Percentiles rank a stretch among this genome's conserved stretches.
These are phyloP conservation scores for Coenobita brevimanus DNA, from an alignment of 1,140 invertebrate species.

Conservation along the genomic window DNA sequence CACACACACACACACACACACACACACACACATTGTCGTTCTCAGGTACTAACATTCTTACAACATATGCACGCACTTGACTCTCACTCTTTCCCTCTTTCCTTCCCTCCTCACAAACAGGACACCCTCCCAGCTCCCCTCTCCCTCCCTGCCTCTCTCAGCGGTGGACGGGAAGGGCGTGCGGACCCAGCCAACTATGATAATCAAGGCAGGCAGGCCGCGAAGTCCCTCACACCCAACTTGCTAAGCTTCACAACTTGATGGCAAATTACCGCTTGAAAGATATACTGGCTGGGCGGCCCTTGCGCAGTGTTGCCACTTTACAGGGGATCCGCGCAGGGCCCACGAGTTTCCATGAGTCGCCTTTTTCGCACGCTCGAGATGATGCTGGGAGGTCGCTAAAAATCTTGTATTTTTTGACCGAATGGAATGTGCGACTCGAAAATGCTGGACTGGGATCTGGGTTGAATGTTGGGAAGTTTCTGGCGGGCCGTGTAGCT, in stretches of 20 bases:
- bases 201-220: constrained; percentile 65
- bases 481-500: neutral
- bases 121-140: too few relatives aligned
- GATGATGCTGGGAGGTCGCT: too few relatives aligned
- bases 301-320: constrained; percentile 62
- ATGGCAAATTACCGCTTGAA: constrained; percentile 67
- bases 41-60: too few relatives aligned
- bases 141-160: neutral
- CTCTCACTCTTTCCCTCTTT: constrained; percentile 22
- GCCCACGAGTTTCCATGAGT: constrained; percentile 3
- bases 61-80: neutral
- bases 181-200: constrained; percentile 65
- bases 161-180: constrained; percentile 40
- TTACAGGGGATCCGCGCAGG: constrained; percentile 1
- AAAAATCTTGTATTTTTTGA: too few relatives aligned
- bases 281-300: constrained; percentile 64
- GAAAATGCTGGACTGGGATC: neutral
- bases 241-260: constrained; percentile 63
- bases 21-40: too few relatives aligned
- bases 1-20: too few relatives aligned
- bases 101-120: too few relatives aligned
- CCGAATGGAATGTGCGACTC: too few relatives aligned
- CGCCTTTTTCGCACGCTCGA: neutral
- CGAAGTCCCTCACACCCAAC: constrained; percentile 65
- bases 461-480: too few relatives aligned